Evolutionary conservation across 2,113 vertebrate genomes (phyloP), one percentile per base, ranked within the genome.

Genomic region (Carollia perspicillata): DNA sequence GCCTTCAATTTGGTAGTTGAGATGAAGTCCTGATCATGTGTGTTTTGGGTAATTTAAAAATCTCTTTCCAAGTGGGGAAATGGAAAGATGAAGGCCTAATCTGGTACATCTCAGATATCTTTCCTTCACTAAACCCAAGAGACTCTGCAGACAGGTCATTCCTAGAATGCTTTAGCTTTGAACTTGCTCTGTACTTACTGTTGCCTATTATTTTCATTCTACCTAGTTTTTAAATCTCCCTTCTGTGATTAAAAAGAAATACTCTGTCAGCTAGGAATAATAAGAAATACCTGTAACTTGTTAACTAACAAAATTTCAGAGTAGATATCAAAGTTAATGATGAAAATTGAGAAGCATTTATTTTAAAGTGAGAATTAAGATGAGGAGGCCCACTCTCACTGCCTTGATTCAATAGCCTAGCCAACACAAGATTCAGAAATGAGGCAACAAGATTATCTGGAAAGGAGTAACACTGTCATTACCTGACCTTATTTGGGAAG

Each of bases 141-240:
- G 49, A 86, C 33, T 90, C 68, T 49, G 40, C 49, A 28, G 33
- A 77, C 26, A 69, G 12, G 8, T 55, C 71, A 88, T 47, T 88
- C 69, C 53, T 65, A 78, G 35, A 87, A 44, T 37, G 42, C 58
- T 42, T 93, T 69, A 68, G 33, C 42, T 95, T 53, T 69, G 79
- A 86, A 66, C 35, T 89, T 60, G 68, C 17, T 44, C 37, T 69
- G 4, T n/a, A 71, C 7, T 90, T 58, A 88, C 26, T 85, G 26
- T 23, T 74, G 26, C 20, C 37, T 77, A 49, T 79, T 77, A 71
- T 77, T 85, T 90, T 90, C 60, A 93, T 77, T 79, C 28, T 69
- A 85, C 33, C 11, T 79, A 75, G 51, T 94, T 80, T 88, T 84
- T 84, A 95, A 94, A 72, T 79, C 22, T 40, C 71, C n/a, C 42